These are phyloP conservation scores for Xenops minutus DNA, from an alignment of 2,797 vertebrate genomes.

Conservation along the genomic window DNA sequence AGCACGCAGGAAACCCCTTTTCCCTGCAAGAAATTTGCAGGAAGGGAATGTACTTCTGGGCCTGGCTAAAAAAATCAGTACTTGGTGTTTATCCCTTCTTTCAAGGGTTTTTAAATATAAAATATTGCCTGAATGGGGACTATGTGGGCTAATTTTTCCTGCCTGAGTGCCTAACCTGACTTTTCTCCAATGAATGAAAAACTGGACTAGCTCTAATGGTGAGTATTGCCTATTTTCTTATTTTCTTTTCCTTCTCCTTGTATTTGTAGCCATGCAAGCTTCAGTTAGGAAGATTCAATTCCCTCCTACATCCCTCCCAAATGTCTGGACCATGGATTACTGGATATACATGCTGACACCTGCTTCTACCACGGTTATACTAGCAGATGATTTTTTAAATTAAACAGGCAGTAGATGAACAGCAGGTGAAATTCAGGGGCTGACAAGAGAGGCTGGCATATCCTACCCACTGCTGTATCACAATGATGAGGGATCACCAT, in stretches of 20 bases:
- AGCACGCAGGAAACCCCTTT: background rate
- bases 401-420: background rate
- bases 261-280: background rate
- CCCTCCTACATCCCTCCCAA: background rate
- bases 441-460: background rate
- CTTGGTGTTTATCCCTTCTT: background rate
- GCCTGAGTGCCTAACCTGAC: background rate
- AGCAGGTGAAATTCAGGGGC: background rate
- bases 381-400: background rate
- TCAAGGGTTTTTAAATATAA: background rate
- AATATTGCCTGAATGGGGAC: background rate
- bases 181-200: background rate
- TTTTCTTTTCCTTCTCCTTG: background rate
- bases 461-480: background rate
- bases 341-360: background rate
- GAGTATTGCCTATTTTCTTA: background rate
- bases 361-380: background rate
- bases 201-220: background rate
- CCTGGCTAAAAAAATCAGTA: background rate
- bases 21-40: background rate
- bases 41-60: background rate
- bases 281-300: background rate
- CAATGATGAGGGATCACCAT: fast-evolving
- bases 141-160: background rate
- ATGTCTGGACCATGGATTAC: background rate